phyloP scores from a whole-genome alignment of 2,113 vertebrate genomes.

The Ameiurus melas region DNA sequence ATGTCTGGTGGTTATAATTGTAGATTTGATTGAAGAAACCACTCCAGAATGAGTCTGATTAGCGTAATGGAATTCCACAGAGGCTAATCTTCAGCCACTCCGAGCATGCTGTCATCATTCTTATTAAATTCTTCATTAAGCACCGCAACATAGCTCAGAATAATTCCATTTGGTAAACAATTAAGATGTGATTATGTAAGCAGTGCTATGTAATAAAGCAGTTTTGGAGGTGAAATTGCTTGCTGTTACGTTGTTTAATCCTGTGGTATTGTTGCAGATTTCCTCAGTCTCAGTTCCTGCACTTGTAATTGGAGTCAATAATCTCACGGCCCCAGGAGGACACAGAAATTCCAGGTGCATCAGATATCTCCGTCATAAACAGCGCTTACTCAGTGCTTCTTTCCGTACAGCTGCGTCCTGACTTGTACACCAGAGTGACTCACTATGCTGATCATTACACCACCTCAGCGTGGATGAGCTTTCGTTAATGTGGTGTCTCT shows the following conservation, averaged over 20 bases:
- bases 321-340: not conserved
- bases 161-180: slow-evolving; percentile 21
- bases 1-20: slow-evolving; percentile 27
- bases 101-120: not conserved
- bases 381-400: not conserved
- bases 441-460: not conserved
- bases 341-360: not conserved
- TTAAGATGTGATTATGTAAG: slow-evolving; percentile 16
- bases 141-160: not conserved
- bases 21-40: slow-evolving; percentile 6
- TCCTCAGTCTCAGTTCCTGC: not conserved
- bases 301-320: not conserved
- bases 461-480: not conserved
- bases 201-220: not conserved
- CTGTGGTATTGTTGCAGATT: slow-evolving; percentile 1
- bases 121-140: slow-evolving; percentile 25
- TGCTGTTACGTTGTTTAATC: not conserved
- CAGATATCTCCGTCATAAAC: not conserved
- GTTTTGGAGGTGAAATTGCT: not conserved
- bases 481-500: not conserved
- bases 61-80: slow-evolving; percentile 3
- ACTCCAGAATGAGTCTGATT: slow-evolving; percentile 5
- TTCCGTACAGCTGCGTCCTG: not conserved
- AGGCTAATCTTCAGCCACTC: not conserved
- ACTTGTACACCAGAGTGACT: not conserved